Conservation (phyloP, 2,888 invertebrate genomes). For the Spisula subtruncata region DNA sequence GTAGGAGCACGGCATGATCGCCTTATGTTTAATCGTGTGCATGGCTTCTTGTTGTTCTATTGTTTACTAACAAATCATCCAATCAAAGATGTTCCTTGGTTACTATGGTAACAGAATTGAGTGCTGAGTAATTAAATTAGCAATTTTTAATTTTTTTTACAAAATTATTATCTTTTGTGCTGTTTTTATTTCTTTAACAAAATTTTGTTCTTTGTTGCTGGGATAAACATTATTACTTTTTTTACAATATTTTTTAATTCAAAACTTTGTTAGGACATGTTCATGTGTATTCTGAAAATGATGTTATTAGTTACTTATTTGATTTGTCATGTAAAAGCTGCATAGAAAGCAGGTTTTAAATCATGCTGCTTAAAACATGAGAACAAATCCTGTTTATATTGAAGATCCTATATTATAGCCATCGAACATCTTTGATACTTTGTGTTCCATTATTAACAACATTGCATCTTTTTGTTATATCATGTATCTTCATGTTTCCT, state of each 20-base stretch:
- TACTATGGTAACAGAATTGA: background rate
- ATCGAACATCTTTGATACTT: slow-evolving; percentile 14
- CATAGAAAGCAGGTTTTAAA: too few relatives aligned
- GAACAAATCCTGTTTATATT: background rate
- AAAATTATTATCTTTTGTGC: too few relatives aligned
- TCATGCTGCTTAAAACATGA: too few relatives aligned
- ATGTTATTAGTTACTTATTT: too few relatives aligned
- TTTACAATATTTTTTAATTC: too few relatives aligned
- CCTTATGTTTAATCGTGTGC: slow-evolving; percentile 48
- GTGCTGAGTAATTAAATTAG: background rate
- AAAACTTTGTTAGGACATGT: too few relatives aligned
- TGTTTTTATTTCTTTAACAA: too few relatives aligned
- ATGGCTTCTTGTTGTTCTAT: slow-evolving; percentile 54
- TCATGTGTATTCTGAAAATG: too few relatives aligned
- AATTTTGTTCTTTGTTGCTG: too few relatives aligned
- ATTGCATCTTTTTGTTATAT: slow-evolving; percentile 13
- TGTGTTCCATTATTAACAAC: background rate
- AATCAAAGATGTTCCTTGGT: slow-evolving; percentile 12
- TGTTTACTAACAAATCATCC: slow-evolving; percentile 28
- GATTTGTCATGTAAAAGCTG: too few relatives aligned
- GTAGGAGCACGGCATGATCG: slow-evolving; percentile 89
- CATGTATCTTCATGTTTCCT: background rate
- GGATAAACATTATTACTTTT: too few relatives aligned
- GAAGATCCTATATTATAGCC: background rate
- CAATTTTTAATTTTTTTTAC: too few relatives aligned